phyloP scores from a whole-genome alignment of 1,140 invertebrate genomes.

The Drosophila nikananu region DNA sequence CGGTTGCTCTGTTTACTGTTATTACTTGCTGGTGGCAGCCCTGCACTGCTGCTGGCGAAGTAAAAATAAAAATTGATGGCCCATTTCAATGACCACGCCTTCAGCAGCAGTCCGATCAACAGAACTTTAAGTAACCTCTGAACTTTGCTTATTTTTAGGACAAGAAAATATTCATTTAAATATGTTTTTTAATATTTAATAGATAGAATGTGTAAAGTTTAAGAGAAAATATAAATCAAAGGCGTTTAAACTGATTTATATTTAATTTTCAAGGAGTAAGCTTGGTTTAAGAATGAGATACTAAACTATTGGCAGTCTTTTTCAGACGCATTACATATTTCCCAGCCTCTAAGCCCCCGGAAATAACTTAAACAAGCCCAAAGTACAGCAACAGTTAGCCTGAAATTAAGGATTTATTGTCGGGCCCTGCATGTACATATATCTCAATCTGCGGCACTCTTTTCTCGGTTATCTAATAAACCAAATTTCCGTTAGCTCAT shows the following conservation, averaged over 20 bases:
- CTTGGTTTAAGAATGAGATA: background rate
- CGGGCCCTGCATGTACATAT: background rate
- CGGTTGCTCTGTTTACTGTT: slow-evolving; percentile 20
- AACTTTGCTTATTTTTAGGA: background rate
- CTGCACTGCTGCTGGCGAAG: background rate
- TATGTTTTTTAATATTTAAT: background rate
- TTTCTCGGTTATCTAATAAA: slow-evolving; percentile 56
- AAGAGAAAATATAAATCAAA: background rate
- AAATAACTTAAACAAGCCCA: background rate
- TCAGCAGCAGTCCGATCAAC: background rate
- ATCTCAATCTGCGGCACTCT: slow-evolving; percentile 11
- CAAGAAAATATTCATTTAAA: background rate
- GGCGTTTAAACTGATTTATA: background rate
- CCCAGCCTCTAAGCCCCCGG: too few relatives aligned
- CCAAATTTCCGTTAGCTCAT: slow-evolving; percentile 73
- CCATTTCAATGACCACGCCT: slow-evolving; percentile 10
- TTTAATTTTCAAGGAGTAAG: background rate
- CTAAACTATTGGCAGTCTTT: background rate
- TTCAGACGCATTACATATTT: background rate
- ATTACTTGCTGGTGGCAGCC: background rate
- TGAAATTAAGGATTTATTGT: background rate
- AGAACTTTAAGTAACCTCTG: background rate
- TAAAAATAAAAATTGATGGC: slow-evolving; percentile 41
- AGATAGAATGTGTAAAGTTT: too few relatives aligned
- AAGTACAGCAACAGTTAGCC: background rate